These are phyloP conservation scores for Stenotaenia linearis DNA, from an alignment of 2,888 invertebrate species.

Conservation along the genomic window DNA sequence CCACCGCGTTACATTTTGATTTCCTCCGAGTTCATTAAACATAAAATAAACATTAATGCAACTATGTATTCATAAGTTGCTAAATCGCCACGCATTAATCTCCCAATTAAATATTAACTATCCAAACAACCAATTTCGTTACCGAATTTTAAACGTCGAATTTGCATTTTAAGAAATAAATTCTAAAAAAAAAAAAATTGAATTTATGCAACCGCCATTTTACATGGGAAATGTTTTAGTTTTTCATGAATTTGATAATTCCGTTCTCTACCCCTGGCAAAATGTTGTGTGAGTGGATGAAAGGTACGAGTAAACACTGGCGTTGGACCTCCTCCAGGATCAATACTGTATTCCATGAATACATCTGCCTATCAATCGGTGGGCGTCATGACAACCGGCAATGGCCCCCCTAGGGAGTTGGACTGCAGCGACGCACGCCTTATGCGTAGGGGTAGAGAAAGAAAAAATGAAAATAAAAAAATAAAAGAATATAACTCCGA, in stretches of 20 bases:
- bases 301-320: slow-evolving; percentile 27
- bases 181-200: neutral
- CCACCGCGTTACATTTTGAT: too few relatives aligned
- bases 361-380: slow-evolving; percentile 33
- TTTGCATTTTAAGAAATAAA: neutral
- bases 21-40: too few relatives aligned
- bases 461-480: neutral
- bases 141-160: neutral
- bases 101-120: neutral
- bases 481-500: neutral
- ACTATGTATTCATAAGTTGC: neutral
- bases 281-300: neutral
- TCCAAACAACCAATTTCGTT: neutral
- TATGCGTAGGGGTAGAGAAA: neutral
- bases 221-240: neutral
- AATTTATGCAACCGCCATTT: neutral
- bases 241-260: slow-evolving; percentile 13
- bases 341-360: slow-evolving; percentile 33
- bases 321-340: slow-evolving; percentile 29
- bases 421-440: slow-evolving; percentile 8
- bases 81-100: neutral
- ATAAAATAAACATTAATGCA: neutral
- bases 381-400: slow-evolving; percentile 27
- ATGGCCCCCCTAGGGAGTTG: slow-evolving; percentile 4
- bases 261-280: neutral